phyloP scores from a whole-genome alignment of 2,888 invertebrate genomes.

The Andrena hattorfiana region DNA sequence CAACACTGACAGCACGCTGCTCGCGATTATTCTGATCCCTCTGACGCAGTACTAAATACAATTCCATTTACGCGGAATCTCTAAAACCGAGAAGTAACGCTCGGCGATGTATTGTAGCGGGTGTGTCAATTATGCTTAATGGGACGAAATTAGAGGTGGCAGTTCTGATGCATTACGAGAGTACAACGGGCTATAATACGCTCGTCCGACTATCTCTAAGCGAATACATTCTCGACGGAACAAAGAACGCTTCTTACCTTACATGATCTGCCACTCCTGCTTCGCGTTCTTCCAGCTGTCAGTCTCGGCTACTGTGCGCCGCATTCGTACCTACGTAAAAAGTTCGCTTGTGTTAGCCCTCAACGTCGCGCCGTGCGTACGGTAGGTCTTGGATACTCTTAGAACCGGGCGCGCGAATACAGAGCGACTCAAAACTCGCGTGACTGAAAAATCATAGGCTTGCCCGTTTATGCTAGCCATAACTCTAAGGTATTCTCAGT shows the following conservation, averaged over 20 bases:
- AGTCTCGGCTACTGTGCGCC: conserved; percentile 64
- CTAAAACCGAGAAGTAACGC: conserved; percentile 7
- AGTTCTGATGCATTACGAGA: background rate
- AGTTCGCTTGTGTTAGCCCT: conserved; percentile 49
- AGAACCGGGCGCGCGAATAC: conserved; percentile 35
- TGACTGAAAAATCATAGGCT: background rate
- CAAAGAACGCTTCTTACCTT: conserved; percentile 71
- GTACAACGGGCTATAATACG: background rate
- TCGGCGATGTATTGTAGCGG: conserved; percentile 37
- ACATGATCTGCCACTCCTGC: conserved; percentile 77
- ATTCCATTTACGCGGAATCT: conserved; percentile 30
- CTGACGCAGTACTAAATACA: background rate
- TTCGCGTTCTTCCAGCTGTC: conserved; percentile 71
- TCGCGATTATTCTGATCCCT: background rate
- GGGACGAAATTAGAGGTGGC: conserved; percentile 43
- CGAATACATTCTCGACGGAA: background rate
- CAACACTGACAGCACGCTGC: background rate
- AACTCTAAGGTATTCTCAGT: too few species aligned
- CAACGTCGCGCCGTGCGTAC: conserved; percentile 21
- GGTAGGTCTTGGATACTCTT: conserved; percentile 39
- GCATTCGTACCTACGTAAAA: conserved; percentile 54
- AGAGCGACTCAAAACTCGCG: background rate
- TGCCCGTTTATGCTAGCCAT: background rate
- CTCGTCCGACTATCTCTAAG: background rate
- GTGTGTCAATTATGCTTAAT: conserved; percentile 59